Base-by-base conservation (phyloP, 1,140 invertebrate species). In the Sitobion miscanthi region DNA sequence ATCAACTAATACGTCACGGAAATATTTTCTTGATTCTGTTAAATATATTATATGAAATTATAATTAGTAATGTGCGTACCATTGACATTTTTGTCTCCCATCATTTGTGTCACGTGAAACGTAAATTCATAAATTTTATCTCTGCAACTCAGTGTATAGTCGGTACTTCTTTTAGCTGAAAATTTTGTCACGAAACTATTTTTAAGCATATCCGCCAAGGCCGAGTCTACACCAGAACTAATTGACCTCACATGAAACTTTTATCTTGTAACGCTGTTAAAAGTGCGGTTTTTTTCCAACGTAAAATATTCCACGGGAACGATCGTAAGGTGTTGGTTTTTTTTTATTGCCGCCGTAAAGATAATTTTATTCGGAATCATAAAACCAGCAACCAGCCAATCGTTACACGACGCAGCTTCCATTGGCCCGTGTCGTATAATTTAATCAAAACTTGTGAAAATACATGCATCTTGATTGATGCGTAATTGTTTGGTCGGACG, bases 281-380 rank as follows among this genome's bases (percentile, higher is more conserved):
- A 93, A 93, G 91, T 93, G 91, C 49, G 52, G 91, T 93, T 93
- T 85, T 92, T 92, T 92, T 17, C 47, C 5, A 42, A 92, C 49
- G 54, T 92, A 85, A 91, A 83, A 92, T 91, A 91, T 91, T 91
- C 35, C 35, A 45, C 82, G 35, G 14, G 82, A 93, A 93, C 47
- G 38, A 57, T n/a, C 38, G 14, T 86, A 14, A 57, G 45, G 35
- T 83, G 45, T 91, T 62, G n/a, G 62, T 90, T 69, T 91, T 91
- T 91, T 93, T 93, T 93, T 93, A 93, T 93, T 57, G 82, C 49
- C 38, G 49, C 82, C 25, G 91, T 93, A 85, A 93, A 93, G 91
- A 93, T 93, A 93, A 93, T 93, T 85, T 86, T 93, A 93, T 93
- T 93, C 35, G 38, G 49, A 93, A 93, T 93, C 77, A 85, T 93